Evolutionary conservation across 2,797 vertebrate species (phyloP).

Genomic region (Intellagama lesueurii): DNA sequence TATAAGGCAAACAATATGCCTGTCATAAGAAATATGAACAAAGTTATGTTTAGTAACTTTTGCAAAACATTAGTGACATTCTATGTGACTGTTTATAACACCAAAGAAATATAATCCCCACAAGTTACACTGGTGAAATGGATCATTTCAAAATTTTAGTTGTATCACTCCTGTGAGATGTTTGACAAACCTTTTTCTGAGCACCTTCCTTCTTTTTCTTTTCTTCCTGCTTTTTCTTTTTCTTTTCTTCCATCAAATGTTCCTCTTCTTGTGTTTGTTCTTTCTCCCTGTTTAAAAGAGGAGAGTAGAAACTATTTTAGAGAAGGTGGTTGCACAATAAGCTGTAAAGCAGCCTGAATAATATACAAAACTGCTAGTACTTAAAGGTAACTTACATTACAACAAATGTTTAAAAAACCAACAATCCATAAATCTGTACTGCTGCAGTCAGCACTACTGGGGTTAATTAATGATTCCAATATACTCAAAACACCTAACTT

Average conservation of each 20-base stretch:
- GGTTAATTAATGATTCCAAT: conserved; percentile 15
- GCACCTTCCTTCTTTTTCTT: conserved; percentile 98
- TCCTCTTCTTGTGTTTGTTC: conserved; percentile 91
- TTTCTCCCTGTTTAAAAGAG: conserved; percentile 83
- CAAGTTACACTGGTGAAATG: not conserved
- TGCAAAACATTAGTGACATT: not conserved
- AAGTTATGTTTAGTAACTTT: not conserved
- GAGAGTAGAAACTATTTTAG: conserved; percentile 50
- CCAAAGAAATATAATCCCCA: not conserved
- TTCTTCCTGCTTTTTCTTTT: conserved; percentile 98
- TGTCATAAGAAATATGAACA: not conserved
- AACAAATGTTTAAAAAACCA: not conserved
- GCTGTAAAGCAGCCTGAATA: not conserved
- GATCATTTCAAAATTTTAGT: not conserved
- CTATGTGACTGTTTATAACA: not conserved
- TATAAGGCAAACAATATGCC: not conserved
- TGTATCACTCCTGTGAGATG: not conserved
- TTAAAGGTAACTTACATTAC: conserved; percentile 9
- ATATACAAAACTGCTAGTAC: not conserved
- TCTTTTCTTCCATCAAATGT: conserved; percentile 99
- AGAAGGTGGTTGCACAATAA: not conserved
- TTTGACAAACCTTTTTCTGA: conserved; percentile 90
- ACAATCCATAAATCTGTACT: not conserved
- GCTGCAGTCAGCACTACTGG: conserved; percentile 8
- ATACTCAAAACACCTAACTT: conserved; percentile 6